phyloP scores from a whole-genome alignment of 2,888 invertebrate genomes.

The Fissipunctia ypsillon region DNA sequence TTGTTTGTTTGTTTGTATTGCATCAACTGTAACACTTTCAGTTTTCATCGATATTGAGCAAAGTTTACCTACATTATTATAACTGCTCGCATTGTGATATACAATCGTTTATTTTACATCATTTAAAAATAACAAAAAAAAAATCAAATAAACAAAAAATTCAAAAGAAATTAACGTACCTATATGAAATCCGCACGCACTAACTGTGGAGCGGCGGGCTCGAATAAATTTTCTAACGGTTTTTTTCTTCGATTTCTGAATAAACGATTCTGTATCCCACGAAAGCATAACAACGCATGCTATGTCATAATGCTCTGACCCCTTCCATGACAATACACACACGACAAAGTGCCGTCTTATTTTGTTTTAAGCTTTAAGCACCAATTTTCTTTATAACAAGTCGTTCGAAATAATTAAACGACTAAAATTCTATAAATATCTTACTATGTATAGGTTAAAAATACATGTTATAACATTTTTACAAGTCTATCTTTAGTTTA shows the following conservation, averaged over 20 bases:
- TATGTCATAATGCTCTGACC: conserved; percentile 88
- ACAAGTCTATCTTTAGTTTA: conserved; percentile 89
- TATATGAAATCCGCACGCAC: conserved; percentile 53
- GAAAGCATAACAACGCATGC: conserved; percentile 90
- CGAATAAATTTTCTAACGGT: conserved; percentile 40
- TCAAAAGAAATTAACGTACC: conserved; percentile 37
- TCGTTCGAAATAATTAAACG: conserved; percentile 91
- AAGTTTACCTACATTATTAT: conserved; percentile 91
- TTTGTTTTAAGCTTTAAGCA: conserved; percentile 90
- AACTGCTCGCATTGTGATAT: conserved; percentile 81
- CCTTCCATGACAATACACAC: conserved; percentile 88
- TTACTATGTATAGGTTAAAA: conserved; percentile 91
- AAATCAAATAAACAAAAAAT: conserved; percentile 26
- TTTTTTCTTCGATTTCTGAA: conserved; percentile 37
- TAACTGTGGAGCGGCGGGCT: conserved; percentile 69
- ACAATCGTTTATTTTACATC: conserved; percentile 76
- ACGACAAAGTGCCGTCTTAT: conserved; percentile 84
- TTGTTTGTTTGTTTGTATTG: conserved; percentile 90
- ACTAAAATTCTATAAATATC: conserved; percentile 91
- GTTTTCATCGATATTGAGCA: conserved; percentile 90
- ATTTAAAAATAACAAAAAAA: conserved; percentile 29
- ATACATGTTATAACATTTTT: conserved; percentile 91
- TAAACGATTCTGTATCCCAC: conserved; percentile 77
- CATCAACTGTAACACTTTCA: conserved; percentile 90
- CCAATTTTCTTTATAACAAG: conserved; percentile 91